Evolutionary conservation across 2,113 vertebrate species (phyloP).

Genomic region (Centropus unirufus): DNA sequence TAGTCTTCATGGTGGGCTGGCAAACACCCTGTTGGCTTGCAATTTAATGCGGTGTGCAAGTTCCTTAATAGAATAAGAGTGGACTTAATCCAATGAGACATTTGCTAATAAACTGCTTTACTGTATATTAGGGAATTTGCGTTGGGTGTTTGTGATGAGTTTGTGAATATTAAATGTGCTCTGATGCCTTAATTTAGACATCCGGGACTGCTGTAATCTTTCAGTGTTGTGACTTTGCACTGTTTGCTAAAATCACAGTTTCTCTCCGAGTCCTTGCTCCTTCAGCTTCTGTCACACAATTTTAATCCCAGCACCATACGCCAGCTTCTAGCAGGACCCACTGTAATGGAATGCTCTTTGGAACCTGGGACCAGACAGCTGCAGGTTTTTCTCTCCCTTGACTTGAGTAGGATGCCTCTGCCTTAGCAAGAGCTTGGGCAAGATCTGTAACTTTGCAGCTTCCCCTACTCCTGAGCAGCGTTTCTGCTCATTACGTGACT

Average conservation of each 20-base stretch:
- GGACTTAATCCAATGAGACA: conserved; percentile 62
- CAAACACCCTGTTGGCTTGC: conserved; percentile 45
- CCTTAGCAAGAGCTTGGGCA: neutral
- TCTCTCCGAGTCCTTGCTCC: neutral
- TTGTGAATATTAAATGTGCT: conserved; percentile 56
- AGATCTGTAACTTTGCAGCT: neutral
- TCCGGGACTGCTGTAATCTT: conserved; percentile 51
- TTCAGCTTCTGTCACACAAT: neutral
- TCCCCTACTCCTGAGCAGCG: neutral
- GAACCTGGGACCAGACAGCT: rapidly evolving
- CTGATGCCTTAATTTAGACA: conserved; percentile 65
- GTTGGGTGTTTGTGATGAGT: conserved; percentile 41
- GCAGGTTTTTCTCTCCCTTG: neutral
- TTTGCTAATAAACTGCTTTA: conserved; percentile 70
- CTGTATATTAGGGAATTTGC: conserved; percentile 50
- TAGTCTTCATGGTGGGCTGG: conserved; percentile 9
- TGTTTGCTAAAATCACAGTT: conserved; percentile 33
- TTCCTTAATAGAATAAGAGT: conserved; percentile 68
- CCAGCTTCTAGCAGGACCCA: neutral
- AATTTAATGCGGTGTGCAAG: conserved; percentile 72
- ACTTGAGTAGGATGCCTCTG: too few relatives aligned
- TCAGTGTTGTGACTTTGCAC: conserved; percentile 32
- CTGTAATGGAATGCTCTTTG: neutral
- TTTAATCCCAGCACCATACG: rapidly evolving
- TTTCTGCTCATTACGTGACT: neutral